phyloP scores from a whole-genome alignment of 2,113 vertebrate species.

The Lophura nycthemera region DNA sequence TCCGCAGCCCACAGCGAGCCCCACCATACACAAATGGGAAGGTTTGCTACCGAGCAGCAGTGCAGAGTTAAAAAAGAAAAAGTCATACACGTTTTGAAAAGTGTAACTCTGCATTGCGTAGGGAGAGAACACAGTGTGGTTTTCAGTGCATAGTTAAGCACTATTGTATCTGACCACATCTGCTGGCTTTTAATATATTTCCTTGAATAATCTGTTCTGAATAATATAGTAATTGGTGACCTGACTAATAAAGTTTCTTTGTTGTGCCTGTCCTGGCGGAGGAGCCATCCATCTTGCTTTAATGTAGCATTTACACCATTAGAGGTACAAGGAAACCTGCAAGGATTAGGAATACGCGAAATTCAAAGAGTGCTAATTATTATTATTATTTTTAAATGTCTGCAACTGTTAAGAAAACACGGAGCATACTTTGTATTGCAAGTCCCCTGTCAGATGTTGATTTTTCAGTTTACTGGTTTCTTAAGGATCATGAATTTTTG shows the following conservation, averaged over 20 bases:
- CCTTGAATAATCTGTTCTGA: conserved; percentile 73
- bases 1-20: conserved; percentile 36
- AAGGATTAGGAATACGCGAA: conserved; percentile 1
- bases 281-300: conserved; percentile 53
- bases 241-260: conserved; percentile 76
- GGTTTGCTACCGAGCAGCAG: conserved; percentile 24
- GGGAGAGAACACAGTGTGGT: conserved; percentile 17
- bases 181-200: conserved; percentile 66
- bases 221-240: conserved; percentile 74
- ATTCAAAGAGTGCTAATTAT: conserved; percentile 26
- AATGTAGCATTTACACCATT: conserved; percentile 48
- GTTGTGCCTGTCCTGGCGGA: conserved; percentile 32
- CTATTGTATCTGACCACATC: conserved; percentile 55
- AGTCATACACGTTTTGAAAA: conserved; percentile 49
- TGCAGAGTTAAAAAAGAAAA: not conserved
- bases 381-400: not conserved
- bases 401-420: conserved; percentile 34
- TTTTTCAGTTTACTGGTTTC: conserved; percentile 63
- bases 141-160: conserved; percentile 40
- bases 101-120: conserved; percentile 30
- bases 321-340: conserved; percentile 25
- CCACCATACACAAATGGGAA: conserved; percentile 5
- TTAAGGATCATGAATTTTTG: conserved; percentile 57
- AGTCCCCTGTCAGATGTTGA: conserved; percentile 19
- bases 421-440: conserved; percentile 29